Evolutionary conservation across 92 coral and sea anemone genomes (phyloP).

Genomic region (Phenganax subtilis): DNA sequence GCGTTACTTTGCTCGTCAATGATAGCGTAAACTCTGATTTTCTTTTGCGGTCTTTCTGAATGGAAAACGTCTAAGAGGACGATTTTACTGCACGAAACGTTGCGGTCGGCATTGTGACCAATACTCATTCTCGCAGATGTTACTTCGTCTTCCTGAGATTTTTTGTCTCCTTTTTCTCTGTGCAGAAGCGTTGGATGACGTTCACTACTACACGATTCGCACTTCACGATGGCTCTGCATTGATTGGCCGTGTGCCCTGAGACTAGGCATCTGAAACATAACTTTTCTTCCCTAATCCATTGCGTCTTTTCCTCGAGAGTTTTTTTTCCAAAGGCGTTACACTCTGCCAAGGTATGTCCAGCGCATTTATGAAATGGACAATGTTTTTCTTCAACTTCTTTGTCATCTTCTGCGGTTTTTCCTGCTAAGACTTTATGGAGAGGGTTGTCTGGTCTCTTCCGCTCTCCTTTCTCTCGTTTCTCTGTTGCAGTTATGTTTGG

Average conservation of each 20-base stretch:
- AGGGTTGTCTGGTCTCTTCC: constrained; percentile 18
- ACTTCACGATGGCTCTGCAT: constrained; percentile 26
- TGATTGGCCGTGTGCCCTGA: constrained; percentile 24
- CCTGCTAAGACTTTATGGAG: constrained; percentile 11
- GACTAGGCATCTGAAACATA: constrained; percentile 45
- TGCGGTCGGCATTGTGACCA: constrained; percentile 27
- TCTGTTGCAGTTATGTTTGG: constrained; percentile 7
- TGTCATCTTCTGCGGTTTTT: constrained; percentile 6
- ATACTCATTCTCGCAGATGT: constrained; percentile 31
- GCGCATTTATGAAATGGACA: constrained; percentile 32
- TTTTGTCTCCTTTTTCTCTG: constrained; percentile 25
- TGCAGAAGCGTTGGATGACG: constrained; percentile 38
- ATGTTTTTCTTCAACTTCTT: constrained; percentile 23
- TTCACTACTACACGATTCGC: constrained; percentile 43
- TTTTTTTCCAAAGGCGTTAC: constrained; percentile 35
- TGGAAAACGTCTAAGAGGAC: constrained; percentile 39
- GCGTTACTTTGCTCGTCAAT: constrained; percentile 54
- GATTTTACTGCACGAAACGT: constrained; percentile 52
- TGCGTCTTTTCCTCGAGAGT: constrained; percentile 24
- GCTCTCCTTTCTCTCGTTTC: constrained; percentile 6
- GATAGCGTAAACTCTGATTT: not conserved
- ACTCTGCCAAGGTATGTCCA: constrained; percentile 38
- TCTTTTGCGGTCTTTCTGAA: constrained; percentile 35
- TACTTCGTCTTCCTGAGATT: constrained; percentile 36
- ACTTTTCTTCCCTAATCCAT: constrained; percentile 23